These are phyloP conservation scores for Odontocerum albicorne DNA, from an alignment of 2,888 invertebrate genomes.

Conservation along the genomic window DNA sequence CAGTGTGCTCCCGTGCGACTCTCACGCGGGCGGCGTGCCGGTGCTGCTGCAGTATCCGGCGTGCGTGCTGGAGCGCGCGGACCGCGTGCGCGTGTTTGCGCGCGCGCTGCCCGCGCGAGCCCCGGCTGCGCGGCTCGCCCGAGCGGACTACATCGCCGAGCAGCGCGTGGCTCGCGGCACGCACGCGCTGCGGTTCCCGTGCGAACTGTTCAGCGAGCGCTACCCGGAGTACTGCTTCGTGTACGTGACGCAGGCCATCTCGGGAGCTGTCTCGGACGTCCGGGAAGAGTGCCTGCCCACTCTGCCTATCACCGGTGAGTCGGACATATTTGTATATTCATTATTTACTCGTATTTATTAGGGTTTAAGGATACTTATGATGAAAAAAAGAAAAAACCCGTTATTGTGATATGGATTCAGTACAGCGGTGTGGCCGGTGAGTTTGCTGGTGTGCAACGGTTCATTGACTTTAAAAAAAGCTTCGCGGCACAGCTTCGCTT, in stretches of 20 bases:
- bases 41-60: constrained; percentile 84
- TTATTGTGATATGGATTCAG: too few relatives aligned
- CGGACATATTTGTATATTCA: too few relatives aligned
- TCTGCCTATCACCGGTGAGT: constrained; percentile 73
- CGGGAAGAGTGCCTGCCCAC: constrained; percentile 85
- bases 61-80: constrained; percentile 75
- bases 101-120: constrained; percentile 69
- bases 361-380: too few relatives aligned
- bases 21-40: constrained; percentile 67
- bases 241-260: constrained; percentile 83
- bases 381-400: too few relatives aligned
- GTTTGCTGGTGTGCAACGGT: too few relatives aligned
- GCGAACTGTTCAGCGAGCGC: constrained; percentile 79
- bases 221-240: constrained; percentile 88
- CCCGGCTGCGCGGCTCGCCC: constrained; percentile 57
- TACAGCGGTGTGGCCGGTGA: too few relatives aligned
- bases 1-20: constrained; percentile 82
- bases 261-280: constrained; percentile 82
- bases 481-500: too few relatives aligned
- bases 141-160: constrained; percentile 61
- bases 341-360: too few relatives aligned
- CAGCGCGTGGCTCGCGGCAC: constrained; percentile 68
- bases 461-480: too few relatives aligned
- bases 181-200: constrained; percentile 76
- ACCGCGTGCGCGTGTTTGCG: constrained; percentile 79